Evolutionary conservation across 2,797 vertebrate genomes (phyloP).

Genomic region (Delichon dasypus): DNA sequence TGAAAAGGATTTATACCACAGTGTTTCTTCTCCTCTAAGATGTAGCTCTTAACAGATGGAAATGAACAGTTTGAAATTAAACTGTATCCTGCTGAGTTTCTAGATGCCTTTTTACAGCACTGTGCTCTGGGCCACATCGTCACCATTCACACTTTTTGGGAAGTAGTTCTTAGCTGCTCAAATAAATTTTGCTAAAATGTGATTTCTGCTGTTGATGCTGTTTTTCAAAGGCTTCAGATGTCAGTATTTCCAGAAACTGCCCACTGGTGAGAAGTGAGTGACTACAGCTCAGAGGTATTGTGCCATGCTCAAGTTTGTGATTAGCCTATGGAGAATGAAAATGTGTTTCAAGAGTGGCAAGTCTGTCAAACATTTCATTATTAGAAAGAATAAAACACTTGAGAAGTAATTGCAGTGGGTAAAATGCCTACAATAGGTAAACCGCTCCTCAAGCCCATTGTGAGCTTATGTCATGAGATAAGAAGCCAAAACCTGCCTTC

Average conservation of each 20-base stretch:
- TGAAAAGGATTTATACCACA: neutral
- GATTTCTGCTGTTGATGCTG: neutral
- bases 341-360: neutral
- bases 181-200: neutral
- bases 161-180: neutral
- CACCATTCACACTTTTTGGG: neutral
- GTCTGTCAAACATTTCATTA: neutral
- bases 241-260: neutral
- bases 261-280: neutral
- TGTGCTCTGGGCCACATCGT: neutral
- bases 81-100: neutral
- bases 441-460: rapidly evolving
- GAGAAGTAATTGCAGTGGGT: neutral
- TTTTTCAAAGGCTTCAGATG: neutral
- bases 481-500: neutral
- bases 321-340: neutral
- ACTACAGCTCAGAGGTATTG: neutral
- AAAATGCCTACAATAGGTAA: neutral
- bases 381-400: neutral
- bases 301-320: neutral
- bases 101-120: neutral
- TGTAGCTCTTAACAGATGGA: constrained; percentile 14
- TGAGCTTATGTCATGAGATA: neutral
- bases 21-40: neutral
- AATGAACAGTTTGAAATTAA: neutral